A percentile compares a stretch with the other conserved stretches of the same genome.
phyloP scores from a whole-genome alignment of 1,140 invertebrate genomes.

The Cylas formicarius region DNA sequence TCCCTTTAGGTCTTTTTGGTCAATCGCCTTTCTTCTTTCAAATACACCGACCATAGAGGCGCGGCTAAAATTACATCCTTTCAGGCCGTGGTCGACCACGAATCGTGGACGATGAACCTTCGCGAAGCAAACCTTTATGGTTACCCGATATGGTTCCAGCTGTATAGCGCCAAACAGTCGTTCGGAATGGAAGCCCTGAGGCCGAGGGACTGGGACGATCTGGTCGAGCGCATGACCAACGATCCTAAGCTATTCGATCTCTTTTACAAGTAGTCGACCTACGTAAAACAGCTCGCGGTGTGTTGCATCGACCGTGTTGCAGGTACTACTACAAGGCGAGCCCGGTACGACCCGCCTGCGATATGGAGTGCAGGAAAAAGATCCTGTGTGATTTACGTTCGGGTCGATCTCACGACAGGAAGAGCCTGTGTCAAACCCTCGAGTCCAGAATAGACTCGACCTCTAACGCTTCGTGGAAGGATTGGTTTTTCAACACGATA shows the following conservation, averaged over 20 bases:
- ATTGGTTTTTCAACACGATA: constrained; percentile 78
- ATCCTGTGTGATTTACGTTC: constrained; percentile 78
- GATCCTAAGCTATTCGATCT: constrained; percentile 79
- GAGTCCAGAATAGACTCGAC: constrained; percentile 70
- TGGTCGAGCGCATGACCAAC: constrained; percentile 74
- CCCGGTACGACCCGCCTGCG: constrained; percentile 66
- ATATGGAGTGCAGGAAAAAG: constrained; percentile 75
- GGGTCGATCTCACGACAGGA: constrained; percentile 77
- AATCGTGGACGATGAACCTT: constrained; percentile 93
- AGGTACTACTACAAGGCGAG: constrained; percentile 87
- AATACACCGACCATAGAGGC: too few relatives aligned
- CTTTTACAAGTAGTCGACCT: constrained; percentile 69
- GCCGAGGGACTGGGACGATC: constrained; percentile 78
- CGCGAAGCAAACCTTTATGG: constrained; percentile 86
- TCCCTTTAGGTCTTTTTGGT: too few relatives aligned
- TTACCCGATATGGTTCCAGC: constrained; percentile 82
- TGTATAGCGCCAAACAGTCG: constrained; percentile 76
- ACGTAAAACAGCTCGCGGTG: background rate
- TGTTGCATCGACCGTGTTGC: constrained; percentile 7
- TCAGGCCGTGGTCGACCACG: constrained; percentile 84
- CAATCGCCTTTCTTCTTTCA: too few relatives aligned
- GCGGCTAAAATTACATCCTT: too few relatives aligned
- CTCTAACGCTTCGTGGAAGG: constrained; percentile 66
- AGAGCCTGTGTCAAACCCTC: constrained; percentile 70
- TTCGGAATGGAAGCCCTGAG: constrained; percentile 74